Evolutionary conservation across 1,140 invertebrate species (phyloP), one percentile per base, ranked within the genome.

Genomic region (Pseudomyrmex flavicornis): DNA sequence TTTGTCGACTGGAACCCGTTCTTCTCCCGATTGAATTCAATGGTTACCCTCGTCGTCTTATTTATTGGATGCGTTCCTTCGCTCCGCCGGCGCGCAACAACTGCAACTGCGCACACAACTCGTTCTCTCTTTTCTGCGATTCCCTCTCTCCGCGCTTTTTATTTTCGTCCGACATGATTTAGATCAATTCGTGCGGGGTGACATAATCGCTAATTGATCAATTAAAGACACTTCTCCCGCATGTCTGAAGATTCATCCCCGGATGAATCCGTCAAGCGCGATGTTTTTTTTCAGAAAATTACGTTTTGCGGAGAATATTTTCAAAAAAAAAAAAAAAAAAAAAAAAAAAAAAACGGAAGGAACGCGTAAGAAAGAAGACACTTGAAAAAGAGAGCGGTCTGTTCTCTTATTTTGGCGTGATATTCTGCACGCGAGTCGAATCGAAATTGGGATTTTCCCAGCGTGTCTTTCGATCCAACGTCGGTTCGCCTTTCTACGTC

Each of bases 21-120:
- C 88, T 86, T 92, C 92, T 93, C 91, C 88, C 92, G 91, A 93
- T 93, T 92, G 91, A 93, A 93, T 93, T 93, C 91, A 93, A 93
- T 93, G 92, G 90, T 93, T 93, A 92, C 92, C 92, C 92, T 88
- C 91, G 86, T 92, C 90, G 91, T 91, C 91, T 93, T 93, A 93
- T 93, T 93, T 93, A 93, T 93, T 93, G 92, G 91, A 92, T 92
- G 72, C 88, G 88, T 89, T 89, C 80, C 84, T 89, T 88, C 87
- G 84, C 87, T 89, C 86, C 79, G 86, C 59, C 87, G 86, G 86
- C 73, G 85, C 68, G 87, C 86, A 85, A 88, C 86, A 82, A 85
- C 77, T 62, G 86, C 87, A 80, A 87, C 85, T 82, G 62, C 62
- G 73, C 77, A 85, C 44, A 88, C 82, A 84, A 84, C 77, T 13